Base-by-base conservation (phyloP, 2,888 invertebrate genomes). In the Tiliacea citrago region DNA sequence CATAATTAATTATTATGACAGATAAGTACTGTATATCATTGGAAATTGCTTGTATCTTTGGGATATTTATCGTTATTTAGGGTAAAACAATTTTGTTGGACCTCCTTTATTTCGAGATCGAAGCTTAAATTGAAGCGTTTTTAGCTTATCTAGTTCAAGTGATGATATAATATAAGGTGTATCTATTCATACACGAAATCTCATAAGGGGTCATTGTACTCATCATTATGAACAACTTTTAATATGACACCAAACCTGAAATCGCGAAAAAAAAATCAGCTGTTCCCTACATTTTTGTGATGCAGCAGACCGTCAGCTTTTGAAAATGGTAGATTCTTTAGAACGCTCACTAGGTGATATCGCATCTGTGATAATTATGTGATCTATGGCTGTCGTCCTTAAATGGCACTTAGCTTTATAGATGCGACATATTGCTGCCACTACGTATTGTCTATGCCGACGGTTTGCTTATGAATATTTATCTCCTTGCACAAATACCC, bases 1-100 rank as follows among this genome's bases (percentile, higher is more conserved):
- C 72, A 80, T 77, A 90, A 91, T 77, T 86, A 90, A 85, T 81
- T 67, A 75, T 78, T 77, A 29, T 35, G 73, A 80, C 69, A 75
- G 83, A 75, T 80, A 80, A 71, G 75, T 62, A 72, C 68, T 39
- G 72, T 75, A 68, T 79, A 29, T 67, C 24, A 35, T 47, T 47
- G 12, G 5, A 1, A 61, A 61, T 57, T 66, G 35, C 61, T 66
- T 72, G 18, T 60, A 12, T 24, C 29, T 55, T 53, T 49, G 42
- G 7, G 21, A 39, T 51, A 57, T 62, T 67, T 58, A 68, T 55
- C 24, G n/a, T 49, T 61, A 16, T 51, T 65, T 39, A 18, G 45
- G 51, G 18, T 60, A 55, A 29, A 49, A n/a, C 18, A 12, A 61
- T 29, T 24, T 39, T 35, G 0, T 39, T 58, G 1, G 10, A 39